These are phyloP conservation scores for Tinea trinotella DNA, from an alignment of 2,888 invertebrate species.

Conservation along the genomic window DNA sequence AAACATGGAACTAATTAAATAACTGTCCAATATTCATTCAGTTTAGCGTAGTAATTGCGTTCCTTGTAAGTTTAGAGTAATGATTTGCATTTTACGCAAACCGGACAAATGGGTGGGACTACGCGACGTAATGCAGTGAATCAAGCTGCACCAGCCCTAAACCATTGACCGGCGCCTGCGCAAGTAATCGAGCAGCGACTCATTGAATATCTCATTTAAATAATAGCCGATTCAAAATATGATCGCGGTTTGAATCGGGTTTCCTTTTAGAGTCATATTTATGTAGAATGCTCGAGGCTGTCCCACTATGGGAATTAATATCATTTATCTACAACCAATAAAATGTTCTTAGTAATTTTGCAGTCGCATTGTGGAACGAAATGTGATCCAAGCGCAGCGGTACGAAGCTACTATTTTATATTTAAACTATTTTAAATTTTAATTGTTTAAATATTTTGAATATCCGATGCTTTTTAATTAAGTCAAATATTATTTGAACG, in stretches of 20 bases:
- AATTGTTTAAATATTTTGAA: no score
- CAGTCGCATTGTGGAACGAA: constrained; percentile 15
- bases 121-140: constrained; percentile 3
- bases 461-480: no score
- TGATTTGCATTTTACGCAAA: constrained; percentile 8
- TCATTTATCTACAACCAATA: constrained; percentile 28
- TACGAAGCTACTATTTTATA: neutral
- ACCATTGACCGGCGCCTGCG: constrained; percentile 17
- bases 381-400: neutral
- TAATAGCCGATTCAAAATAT: constrained; percentile 31
- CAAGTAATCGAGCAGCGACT: constrained; percentile 20
- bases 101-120: constrained; percentile 13
- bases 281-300: constrained; percentile 24
- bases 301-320: constrained; percentile 24
- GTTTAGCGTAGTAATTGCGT: neutral
- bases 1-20: no score
- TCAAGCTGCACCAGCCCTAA: constrained; percentile 11
- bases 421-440: no score
- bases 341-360: constrained; percentile 23
- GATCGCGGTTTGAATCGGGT: constrained; percentile 22
- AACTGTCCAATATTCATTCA: no score
- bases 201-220: constrained; percentile 35
- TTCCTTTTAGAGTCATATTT: constrained; percentile 26
- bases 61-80: neutral
- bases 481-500: no score